Evolutionary conservation across 2,888 invertebrate genomes (phyloP), one percentile per base, ranked within the genome.

Genomic region (Toxonevra muliebris): DNA sequence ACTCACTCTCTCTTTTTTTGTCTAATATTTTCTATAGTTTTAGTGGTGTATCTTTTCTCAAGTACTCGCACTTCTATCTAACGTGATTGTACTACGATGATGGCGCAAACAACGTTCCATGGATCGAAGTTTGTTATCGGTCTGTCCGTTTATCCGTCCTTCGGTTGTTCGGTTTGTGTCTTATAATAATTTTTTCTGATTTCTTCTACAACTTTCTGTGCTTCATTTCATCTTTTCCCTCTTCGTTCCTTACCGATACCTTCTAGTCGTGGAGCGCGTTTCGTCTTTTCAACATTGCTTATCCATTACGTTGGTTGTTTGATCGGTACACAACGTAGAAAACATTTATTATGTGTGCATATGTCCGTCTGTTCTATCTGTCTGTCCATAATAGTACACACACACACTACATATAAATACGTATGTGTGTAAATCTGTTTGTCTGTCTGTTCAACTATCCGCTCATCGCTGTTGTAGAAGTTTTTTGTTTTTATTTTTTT

Each of bases 281-380:
- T 4, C 48, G 11, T 15, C 48, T 15, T 30, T 30, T 53, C n/a
- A 41, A 52, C 61, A 50, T 15, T 52, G 61, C 52, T 52, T 61
- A 52, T 61, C 61, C 61, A 61, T 61, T 61, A 53, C 15, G 52
- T 30, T 53, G 45, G 20, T 60, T 60, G 48, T 60, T 60, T 60
- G 48, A 60, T 60, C 60, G 60, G 19, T 19, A 45, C 45, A 60
- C 45, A 60, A 13, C 30, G 30, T 30, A 7, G 30, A 30, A 30
- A 30, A 30, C 30, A 30, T 30, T 30, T 30, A 30, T 30, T 30
- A 30, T 30, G 30, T 30, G 30, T 30, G 7, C 3, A 7, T 4
- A 2, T 30, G 30, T 30, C 30, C 30, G 30, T 30, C 30, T 30
- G 30, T 30, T 30, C 7, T 4, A 30, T 4, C 30, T 30, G 30